phyloP scores from a whole-genome alignment of 2,113 vertebrate species.

The Calyptommatus sinebrachiatus region DNA sequence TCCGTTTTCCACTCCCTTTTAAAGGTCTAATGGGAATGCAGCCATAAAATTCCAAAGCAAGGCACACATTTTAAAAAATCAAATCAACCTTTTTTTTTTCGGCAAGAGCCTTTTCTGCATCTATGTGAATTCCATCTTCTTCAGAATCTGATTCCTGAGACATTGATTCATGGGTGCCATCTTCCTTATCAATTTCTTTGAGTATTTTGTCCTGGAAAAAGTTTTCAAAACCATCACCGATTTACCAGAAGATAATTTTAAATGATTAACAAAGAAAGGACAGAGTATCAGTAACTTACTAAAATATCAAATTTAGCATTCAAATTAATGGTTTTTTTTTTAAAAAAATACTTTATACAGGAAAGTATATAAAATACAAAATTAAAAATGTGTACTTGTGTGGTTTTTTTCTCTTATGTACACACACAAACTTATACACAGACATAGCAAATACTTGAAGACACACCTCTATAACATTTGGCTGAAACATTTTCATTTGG shows the following conservation, averaged over 20 bases:
- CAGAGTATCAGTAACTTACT: neutral
- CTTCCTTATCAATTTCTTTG: slow-evolving; percentile 87
- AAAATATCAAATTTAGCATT: neutral
- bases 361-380: no score
- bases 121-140: slow-evolving; percentile 76
- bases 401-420: no score
- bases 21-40: no score
- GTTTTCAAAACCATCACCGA: neutral
- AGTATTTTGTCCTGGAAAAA: slow-evolving; percentile 86
- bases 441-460: no score
- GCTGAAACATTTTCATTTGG: no score
- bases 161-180: slow-evolving; percentile 79
- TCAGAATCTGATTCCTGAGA: slow-evolving; percentile 88
- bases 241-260: neutral
- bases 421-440: no score
- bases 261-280: neutral
- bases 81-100: slow-evolving; percentile 88
- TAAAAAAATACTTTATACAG: no score
- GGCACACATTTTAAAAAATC: neutral
- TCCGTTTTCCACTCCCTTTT: no score
- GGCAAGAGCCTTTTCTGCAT: slow-evolving; percentile 79
- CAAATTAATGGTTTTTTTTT: neutral
- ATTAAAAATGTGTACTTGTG: no score
- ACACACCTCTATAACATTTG: no score
- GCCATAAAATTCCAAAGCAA: no score